These are phyloP conservation scores for Micromys minutus DNA, from an alignment of 2,113 vertebrate species.

Conservation along the genomic window DNA sequence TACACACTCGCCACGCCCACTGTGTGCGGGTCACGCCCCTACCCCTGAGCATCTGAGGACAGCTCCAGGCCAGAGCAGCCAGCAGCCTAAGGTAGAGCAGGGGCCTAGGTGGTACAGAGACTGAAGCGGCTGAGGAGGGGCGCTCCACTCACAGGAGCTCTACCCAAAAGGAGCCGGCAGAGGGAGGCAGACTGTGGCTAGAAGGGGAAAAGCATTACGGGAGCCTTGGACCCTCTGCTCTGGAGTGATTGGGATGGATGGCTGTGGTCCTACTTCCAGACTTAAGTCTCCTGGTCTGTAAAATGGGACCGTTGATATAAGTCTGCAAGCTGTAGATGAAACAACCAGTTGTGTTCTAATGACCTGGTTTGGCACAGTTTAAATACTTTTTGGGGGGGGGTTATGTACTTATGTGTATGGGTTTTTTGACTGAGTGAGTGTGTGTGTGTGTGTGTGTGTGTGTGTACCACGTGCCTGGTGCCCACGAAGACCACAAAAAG, in stretches of 20 bases:
- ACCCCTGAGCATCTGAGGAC: constrained; percentile 80
- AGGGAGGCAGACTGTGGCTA: constrained; percentile 74
- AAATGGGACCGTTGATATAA: not conserved
- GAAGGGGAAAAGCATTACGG: not conserved
- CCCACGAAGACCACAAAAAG: not conserved
- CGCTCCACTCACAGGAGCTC: constrained; percentile 90
- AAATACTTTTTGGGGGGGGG: too few relatives aligned
- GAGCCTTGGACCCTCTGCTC: not conserved
- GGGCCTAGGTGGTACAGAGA: constrained; percentile 87
- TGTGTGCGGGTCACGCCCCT: accelerated
- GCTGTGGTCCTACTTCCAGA: not conserved
- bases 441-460: not conserved
- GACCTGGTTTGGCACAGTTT: not conserved
- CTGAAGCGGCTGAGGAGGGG: constrained; percentile 80
- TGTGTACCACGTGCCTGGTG: not conserved
- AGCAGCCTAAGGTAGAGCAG: constrained; percentile 88
- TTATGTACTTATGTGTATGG: not conserved
- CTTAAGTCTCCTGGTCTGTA: constrained; percentile 18
- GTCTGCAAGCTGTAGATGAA: not conserved
- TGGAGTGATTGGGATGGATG: not conserved
- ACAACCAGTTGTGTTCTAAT: not conserved
- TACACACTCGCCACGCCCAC: accelerated
- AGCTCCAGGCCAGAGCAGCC: constrained; percentile 83
- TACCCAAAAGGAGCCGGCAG: constrained; percentile 85
- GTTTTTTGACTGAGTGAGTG: not conserved